These are phyloP conservation scores for Chalcis sispes DNA, from an alignment of 2,888 invertebrate species.

Conservation along the genomic window DNA sequence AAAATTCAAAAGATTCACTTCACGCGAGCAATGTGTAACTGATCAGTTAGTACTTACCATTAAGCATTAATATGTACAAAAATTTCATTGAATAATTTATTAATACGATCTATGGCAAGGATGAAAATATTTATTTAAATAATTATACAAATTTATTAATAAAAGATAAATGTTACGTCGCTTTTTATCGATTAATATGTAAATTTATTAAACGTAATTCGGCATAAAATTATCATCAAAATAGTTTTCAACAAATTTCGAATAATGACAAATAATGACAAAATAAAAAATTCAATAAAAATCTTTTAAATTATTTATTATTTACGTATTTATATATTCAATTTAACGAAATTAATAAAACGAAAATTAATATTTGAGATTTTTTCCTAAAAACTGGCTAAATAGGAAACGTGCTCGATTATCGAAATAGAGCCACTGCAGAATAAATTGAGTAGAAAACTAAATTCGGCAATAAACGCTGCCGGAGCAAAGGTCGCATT, in stretches of 20 bases:
- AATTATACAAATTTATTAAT: too few species aligned
- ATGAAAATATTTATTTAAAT: too few species aligned
- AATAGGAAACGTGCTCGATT: neutral
- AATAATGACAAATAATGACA: neutral
- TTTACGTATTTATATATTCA: neutral
- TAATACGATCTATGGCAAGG: too few species aligned
- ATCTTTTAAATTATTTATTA: neutral
- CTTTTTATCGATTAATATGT: too few species aligned
- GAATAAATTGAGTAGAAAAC: constrained; percentile 24
- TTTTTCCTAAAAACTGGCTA: neutral
- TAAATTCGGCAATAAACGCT: constrained; percentile 26
- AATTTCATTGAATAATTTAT: too few species aligned
- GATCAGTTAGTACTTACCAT: too few species aligned
- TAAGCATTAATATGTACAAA: too few species aligned
- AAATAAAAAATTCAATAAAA: neutral
- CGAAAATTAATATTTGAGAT: neutral
- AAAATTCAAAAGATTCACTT: too few species aligned
- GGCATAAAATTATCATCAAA: neutral
- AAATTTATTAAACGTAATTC: too few species aligned
- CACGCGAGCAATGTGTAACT: too few species aligned
- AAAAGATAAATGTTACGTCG: too few species aligned
- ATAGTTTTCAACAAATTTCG: neutral
- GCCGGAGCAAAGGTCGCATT: neutral
- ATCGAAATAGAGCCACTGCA: constrained; percentile 6
- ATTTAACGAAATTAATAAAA: neutral